Base-by-base conservation (phyloP, 2,113 vertebrate genomes). In the Boulengeromyrus knoepffleri region DNA sequence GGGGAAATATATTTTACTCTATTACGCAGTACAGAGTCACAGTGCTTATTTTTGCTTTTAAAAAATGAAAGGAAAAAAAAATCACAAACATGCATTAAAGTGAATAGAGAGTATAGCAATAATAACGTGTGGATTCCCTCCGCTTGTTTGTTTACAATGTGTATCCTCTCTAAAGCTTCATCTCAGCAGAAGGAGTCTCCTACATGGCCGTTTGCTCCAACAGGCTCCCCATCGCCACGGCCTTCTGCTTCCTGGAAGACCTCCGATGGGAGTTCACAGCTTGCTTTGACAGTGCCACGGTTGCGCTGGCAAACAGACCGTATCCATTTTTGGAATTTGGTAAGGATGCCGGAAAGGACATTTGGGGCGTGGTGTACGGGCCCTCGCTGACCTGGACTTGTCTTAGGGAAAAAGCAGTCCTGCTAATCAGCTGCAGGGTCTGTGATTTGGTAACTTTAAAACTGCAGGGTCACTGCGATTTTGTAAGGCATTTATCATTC, bases 271-370 rank as follows among this genome's bases (percentile, higher is more conserved):
- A 98, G 92, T 99, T 99, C 95, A 95, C 96, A n/a, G 94, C 97
- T 88, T 96, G 97, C 91, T 97, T 97, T 8, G 96, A 96, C 89
- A 92, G 92, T 56, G 92, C 96, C 21, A 94, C 94, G n/a, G 94
- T 99, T 12, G 90, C 94, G 89, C 93, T 98, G 91, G 98, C 97
- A 92, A 96, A 96, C 93, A 95, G 98, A 93, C 98, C 98, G 0
- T 99, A 99, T 88, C 96, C 97, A 77, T 99, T 99, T 92, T 96
- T 99, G 77, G 97, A 99, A 92, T 99, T 99, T 90, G 98, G 98
- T 99, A 93, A 91, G 97, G 47, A 84, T 39, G 19, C 21, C 2
- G 12, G 17, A 53, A 19, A 31, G n/a, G 77, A 31, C 7, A 89
- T 83, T 8, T 7, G 27, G 52, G 46, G 13, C 12, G 17, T 80